Percentiles rank a stretch among this genome's conserved stretches.
These are phyloP conservation scores for Leucopternis melanops DNA, from an alignment of 2,113 vertebrate species.

Conservation along the genomic window DNA sequence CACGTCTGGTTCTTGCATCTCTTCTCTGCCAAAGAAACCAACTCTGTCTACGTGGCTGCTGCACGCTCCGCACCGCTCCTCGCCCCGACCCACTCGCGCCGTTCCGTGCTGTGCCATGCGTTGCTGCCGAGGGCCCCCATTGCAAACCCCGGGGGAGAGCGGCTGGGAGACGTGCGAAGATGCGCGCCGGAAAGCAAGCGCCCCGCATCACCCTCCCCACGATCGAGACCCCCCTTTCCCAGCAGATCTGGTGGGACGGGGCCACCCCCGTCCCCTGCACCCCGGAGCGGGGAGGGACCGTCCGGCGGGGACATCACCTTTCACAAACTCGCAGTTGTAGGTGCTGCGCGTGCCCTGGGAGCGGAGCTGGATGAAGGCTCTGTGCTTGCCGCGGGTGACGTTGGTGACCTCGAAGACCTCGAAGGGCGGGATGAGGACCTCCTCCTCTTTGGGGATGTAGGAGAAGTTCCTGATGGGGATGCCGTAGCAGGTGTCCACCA, in stretches of 20 bases:
- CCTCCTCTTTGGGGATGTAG: conserved; percentile 44
- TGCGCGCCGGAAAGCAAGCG: fast-evolving
- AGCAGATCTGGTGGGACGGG: background rate
- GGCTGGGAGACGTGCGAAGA: fast-evolving
- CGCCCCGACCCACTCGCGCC: too few species aligned
- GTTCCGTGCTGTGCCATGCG: background rate
- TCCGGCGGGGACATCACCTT: background rate
- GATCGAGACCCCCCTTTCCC: background rate
- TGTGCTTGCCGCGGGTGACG: fast-evolving
- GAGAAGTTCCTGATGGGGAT: conserved; percentile 41
- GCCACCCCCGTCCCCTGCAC: background rate
- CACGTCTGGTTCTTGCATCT: background rate
- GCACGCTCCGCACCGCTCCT: background rate
- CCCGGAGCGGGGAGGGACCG: fast-evolving
- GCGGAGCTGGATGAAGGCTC: background rate
- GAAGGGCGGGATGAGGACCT: conserved; percentile 60
- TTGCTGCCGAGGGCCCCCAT: background rate
- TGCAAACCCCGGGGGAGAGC: background rate
- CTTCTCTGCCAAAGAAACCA: background rate
- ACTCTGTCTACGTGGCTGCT: background rate
- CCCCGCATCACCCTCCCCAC: fast-evolving
- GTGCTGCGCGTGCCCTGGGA: background rate
- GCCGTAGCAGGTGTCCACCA: conserved; percentile 56
- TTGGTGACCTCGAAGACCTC: conserved; percentile 54
- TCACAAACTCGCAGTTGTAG: conserved; percentile 61